Base-by-base conservation (phyloP, 2,888 invertebrate genomes). In the Meghimatium bilineatum region DNA sequence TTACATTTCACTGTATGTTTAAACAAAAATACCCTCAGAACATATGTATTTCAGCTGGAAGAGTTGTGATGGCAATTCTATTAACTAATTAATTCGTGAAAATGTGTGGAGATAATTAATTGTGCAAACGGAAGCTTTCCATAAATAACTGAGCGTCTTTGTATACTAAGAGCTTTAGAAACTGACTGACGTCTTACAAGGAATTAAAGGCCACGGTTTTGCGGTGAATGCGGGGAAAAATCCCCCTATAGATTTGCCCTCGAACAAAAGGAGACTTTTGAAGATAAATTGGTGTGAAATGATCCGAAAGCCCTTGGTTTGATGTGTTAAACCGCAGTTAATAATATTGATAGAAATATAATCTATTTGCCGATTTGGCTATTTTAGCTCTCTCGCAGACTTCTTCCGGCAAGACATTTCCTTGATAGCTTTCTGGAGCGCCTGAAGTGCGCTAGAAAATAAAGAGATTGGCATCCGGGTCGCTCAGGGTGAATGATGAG, bases 341-440 rank as follows among this genome's bases (percentile, higher is more conserved):
- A 67, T 79, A 44, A 49, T 49, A 67, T 79, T 79, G n/a, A 67
- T 67, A 79, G n/a, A 52, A 67, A 49, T 23, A 67, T 72, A 67
- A 44, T 79, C 67, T 79, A 66, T 69, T 79, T 67, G 29, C 29
- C 52, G 44, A 26, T 20, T 44, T 8, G 69, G 32, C 67, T 67
- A 44, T 49, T 67, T 79, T 69, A 79, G 44, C 17, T 67, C 79
- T 67, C 79, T 79, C 67, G 67, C 36, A 29, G 79, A 44, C 67
- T 78, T 49, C 79, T 79, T 79, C 79, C 79, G 79, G 79, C 34
- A 12, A 29, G 44, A 67, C 78, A 67, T 79, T 79, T 79, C 34
- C 49, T 69, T 49, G 49, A 44, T 67, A 49, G 67, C 69, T 52
- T 69, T 20, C 79, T 69, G 5, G 67, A 79, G 38, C 49, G 66